phyloP scores from a whole-genome alignment of 2,888 invertebrate species.

The Autographa gamma region DNA sequence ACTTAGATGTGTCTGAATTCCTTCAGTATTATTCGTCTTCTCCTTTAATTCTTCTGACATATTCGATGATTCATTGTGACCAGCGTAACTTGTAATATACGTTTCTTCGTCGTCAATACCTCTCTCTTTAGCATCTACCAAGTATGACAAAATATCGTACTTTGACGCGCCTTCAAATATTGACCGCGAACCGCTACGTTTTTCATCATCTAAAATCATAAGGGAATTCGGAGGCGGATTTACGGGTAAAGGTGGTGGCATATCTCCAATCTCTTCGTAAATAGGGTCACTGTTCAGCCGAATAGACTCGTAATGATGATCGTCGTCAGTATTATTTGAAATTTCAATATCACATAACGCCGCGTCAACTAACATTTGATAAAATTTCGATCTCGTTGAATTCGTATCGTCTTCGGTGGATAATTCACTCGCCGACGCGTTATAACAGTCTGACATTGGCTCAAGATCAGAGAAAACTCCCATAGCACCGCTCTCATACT shows the following conservation, averaged over 20 bases:
- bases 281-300: conserved; percentile 92
- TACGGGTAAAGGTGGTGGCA: conserved; percentile 93
- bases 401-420: conserved; percentile 91
- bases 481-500: conserved; percentile 90
- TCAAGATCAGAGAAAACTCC: conserved; percentile 87
- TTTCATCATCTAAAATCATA: conserved; percentile 91
- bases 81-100: conserved; percentile 90
- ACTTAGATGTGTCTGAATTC: conserved; percentile 85
- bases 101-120: conserved; percentile 92
- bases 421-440: conserved; percentile 91
- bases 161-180: conserved; percentile 95
- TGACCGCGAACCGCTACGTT: conserved; percentile 91
- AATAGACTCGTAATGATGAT: conserved; percentile 93
- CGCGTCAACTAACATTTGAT: conserved; percentile 92
- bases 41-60: conserved; percentile 88
- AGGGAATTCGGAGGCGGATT: conserved; percentile 93
- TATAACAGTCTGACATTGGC: conserved; percentile 92
- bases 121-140: conserved; percentile 95
- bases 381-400: conserved; percentile 91
- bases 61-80: conserved; percentile 85
- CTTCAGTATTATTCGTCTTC: conserved; percentile 86
- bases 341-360: conserved; percentile 91
- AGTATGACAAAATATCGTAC: conserved; percentile 96
- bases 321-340: conserved; percentile 89
- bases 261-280: conserved; percentile 93